Evolutionary conservation across 2,113 vertebrate species (phyloP).

Genomic region (Columba livia): DNA sequence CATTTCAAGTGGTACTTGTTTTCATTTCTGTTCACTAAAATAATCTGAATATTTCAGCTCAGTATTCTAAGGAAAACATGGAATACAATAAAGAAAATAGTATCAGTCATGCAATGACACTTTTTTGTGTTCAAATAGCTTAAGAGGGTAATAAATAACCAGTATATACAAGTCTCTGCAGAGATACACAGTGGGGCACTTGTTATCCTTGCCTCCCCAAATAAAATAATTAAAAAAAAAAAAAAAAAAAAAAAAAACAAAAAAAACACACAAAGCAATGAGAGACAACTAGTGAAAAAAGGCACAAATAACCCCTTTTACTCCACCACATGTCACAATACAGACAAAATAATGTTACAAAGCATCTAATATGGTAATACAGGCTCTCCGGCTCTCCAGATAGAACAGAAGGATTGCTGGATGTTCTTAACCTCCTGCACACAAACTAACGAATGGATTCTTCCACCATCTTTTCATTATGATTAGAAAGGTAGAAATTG

Average conservation of each 20-base stretch:
- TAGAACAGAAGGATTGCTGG: not conserved
- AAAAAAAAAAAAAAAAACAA: too few species aligned
- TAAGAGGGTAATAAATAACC: not conserved
- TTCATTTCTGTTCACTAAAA: not conserved
- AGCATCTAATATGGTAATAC: not conserved
- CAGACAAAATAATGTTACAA: not conserved
- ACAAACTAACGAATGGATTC: not conserved
- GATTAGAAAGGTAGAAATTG: not conserved
- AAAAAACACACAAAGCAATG: too few species aligned
- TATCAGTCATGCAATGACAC: not conserved
- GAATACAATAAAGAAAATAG: not conserved
- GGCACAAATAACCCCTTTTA: not conserved
- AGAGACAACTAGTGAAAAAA: not conserved
- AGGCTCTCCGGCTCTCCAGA: not conserved
- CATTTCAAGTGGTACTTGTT: not conserved
- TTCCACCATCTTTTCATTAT: not conserved
- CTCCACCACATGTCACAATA: rapidly evolving
- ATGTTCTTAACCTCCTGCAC: not conserved
- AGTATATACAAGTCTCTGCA: not conserved
- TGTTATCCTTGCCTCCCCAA: not conserved
- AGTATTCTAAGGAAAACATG: not conserved
- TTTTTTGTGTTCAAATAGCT: not conserved
- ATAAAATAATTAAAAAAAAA: not conserved
- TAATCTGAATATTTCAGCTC: not conserved
- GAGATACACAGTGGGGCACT: not conserved